phyloP scores from a whole-genome alignment of 2,797 vertebrate genomes.

The Glyptemys insculpta region DNA sequence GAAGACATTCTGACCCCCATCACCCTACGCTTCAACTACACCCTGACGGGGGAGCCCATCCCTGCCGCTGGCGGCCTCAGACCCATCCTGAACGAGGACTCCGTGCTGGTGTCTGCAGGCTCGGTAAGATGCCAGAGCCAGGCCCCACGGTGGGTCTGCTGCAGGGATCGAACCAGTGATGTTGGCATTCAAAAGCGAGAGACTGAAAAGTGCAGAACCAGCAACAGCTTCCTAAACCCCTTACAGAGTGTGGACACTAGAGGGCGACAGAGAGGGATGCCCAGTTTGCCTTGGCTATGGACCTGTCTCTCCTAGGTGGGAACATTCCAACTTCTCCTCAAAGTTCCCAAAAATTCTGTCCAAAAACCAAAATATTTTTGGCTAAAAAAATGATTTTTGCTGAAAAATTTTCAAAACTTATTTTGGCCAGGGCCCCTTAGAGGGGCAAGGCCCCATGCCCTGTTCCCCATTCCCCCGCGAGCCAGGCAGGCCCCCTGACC shows the following conservation, averaged over 20 bases:
- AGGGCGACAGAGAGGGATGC: neutral
- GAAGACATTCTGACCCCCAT: slow-evolving; percentile 84
- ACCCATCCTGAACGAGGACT: slow-evolving; percentile 74
- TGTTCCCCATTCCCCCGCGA: neutral
- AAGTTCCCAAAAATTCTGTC: neutral
- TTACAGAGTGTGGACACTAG: fast-evolving
- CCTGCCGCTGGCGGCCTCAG: slow-evolving; percentile 22
- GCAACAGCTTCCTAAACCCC: neutral
- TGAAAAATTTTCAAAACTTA: neutral
- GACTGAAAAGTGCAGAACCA: no score
- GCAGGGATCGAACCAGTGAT: neutral
- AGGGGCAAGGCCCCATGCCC: no score
- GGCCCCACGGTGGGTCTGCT: neutral
- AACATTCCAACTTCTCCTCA: neutral
- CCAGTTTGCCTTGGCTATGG: neutral
- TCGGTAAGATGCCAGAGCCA: slow-evolving; percentile 47
- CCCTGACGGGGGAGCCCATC: slow-evolving; percentile 78
- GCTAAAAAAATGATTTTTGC: neutral
- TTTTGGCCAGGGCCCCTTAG: neutral
- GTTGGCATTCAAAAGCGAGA: no score
- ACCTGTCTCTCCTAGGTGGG: fast-evolving
- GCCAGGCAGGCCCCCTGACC: no score
- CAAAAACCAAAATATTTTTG: neutral
- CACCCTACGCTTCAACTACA: slow-evolving; percentile 81
- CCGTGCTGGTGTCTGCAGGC: slow-evolving; percentile 23